Evolutionary conservation across 2,113 vertebrate genomes (phyloP), one percentile per base, ranked within the genome.

Genomic region (Erythrocercus mccallii): DNA sequence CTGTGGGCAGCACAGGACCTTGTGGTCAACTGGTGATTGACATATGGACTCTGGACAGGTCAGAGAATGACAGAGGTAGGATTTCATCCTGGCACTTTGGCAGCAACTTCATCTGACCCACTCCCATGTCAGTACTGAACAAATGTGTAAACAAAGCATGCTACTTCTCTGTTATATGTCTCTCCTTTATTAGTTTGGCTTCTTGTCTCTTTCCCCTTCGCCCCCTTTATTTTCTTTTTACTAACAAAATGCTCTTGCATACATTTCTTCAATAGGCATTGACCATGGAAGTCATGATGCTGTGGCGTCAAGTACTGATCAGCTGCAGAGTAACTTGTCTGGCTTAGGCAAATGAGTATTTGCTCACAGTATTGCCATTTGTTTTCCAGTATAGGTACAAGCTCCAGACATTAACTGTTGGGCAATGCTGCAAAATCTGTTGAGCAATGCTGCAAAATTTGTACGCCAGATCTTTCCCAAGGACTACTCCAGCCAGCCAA

Each of bases 1-100:
- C 33, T 1, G 0, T 33, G 30, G 51, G 44, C 40, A 77, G 58
- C 1, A 0, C 2, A 12, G 51, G 54, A 56, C n/a, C 25, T 48
- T 27, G 21, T 50, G 50, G 54, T 35, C 65, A 72, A 47, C 11
- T 2, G 0, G 10, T 30, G 9, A 44, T 3, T 3, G 22, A 17
- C 2, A 5, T 80, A 31, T 48, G 57, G 50, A 44, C 37, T 40
- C 45, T 57, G 45, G 7, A 28, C 56, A 60, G 45, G 12, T 61
- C 35, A 50, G 27, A 37, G 13, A 51, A 38, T 47, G 47, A 37
- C 51, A 74, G 22, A 74, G 44, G 40, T 20, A 84, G 53, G 22
- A 79, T 74, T 94, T 73, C 42, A 45, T 62, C 27, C 35, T 1
- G 0, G 7, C 25, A 57, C 22, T 68, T 76, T 18, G 21, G 33